Percentiles rank a stretch among this genome's conserved stretches.
Conservation (phyloP, 2,888 invertebrate genomes). For the Kryphioiulus occultus region DNA sequence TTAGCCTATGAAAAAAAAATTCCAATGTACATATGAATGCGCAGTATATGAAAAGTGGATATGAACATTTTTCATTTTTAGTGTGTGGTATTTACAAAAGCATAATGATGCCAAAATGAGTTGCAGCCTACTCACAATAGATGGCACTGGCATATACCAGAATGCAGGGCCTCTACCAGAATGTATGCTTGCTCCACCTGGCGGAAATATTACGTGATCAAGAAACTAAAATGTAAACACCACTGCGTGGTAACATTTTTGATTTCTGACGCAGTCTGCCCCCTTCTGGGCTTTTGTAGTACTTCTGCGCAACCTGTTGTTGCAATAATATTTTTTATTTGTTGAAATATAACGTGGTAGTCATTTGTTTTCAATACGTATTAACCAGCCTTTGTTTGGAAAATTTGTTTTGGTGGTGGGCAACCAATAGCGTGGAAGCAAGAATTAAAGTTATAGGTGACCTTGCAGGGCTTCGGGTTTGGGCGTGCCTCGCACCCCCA, state of each 20-base stretch:
- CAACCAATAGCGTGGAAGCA: background rate
- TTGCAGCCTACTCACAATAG: too few species aligned
- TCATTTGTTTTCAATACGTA: background rate
- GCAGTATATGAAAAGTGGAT: too few species aligned
- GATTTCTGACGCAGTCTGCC: background rate
- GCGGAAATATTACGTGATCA: too few species aligned
- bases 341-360: background rate
- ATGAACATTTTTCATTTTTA: too few species aligned
- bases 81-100: too few species aligned
- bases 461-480: background rate
- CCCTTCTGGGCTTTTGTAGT: background rate
- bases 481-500: background rate
- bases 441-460: background rate
- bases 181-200: too few species aligned
- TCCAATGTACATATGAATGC: too few species aligned
- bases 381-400: background rate
- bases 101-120: too few species aligned
- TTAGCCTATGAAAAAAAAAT: too few species aligned
- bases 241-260: background rate
- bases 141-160: too few species aligned
- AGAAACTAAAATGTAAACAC: too few species aligned
- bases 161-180: too few species aligned
- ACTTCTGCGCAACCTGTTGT: background rate
- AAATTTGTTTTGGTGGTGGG: background rate
- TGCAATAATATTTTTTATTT: background rate